phyloP scores from a whole-genome alignment of 2,113 vertebrate species.

The Neoarius graeffei region DNA sequence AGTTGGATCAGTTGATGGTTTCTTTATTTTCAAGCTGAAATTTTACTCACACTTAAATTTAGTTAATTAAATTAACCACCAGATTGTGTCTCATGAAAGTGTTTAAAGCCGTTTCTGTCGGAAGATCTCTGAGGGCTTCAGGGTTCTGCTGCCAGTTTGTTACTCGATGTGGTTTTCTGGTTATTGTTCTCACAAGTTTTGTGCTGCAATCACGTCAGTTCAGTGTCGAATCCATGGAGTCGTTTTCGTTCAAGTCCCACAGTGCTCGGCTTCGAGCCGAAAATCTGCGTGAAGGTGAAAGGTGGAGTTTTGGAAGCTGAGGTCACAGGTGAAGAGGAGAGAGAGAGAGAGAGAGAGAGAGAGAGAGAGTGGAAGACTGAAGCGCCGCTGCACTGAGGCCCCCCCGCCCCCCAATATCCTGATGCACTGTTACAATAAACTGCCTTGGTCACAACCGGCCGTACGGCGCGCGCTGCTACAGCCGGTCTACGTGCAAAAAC shows the following conservation, averaged over 20 bases:
- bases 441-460: too few relatives aligned
- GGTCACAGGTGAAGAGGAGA: too few relatives aligned
- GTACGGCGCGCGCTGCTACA: too few relatives aligned
- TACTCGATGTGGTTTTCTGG: not conserved
- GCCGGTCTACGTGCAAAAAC: too few relatives aligned
- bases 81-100: not conserved
- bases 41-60: not conserved
- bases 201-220: not conserved
- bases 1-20: not conserved
- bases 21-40: not conserved
- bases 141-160: too few relatives aligned
- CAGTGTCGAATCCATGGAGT: not conserved
- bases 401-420: too few relatives aligned
- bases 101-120: not conserved
- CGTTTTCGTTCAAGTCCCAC: not conserved
- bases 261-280: too few relatives aligned
- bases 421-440: too few relatives aligned
- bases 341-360: accelerated
- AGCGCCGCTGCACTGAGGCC: too few relatives aligned
- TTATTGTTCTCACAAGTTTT: not conserved
- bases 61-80: too few relatives aligned
- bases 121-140: not conserved
- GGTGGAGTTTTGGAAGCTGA: too few relatives aligned
- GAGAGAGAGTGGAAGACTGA: not conserved
- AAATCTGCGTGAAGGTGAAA: too few relatives aligned